Conservation (phyloP, 2,888 invertebrate species). For the Mimas tiliae region DNA sequence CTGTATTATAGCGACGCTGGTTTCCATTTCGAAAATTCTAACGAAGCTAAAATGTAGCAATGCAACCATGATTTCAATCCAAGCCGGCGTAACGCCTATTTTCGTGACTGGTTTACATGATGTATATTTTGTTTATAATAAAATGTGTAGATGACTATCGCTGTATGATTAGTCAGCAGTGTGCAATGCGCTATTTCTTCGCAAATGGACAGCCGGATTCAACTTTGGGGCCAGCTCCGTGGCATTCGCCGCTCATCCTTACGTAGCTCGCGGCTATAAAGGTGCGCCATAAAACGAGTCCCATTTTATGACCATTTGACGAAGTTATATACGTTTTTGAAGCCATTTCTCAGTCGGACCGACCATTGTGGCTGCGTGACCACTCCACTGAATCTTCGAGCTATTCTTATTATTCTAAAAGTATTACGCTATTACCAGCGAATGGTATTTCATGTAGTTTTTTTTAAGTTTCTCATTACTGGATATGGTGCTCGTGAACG, state of each 20-base stretch:
- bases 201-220: constrained; percentile 33
- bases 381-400: constrained; percentile 57
- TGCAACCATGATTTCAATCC: not conserved
- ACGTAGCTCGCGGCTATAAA: constrained; percentile 77
- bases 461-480: constrained; percentile 33
- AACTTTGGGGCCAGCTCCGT: constrained; percentile 40
- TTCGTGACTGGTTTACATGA: not conserved
- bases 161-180: constrained; percentile 24
- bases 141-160: constrained; percentile 8
- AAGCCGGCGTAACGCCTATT: not conserved
- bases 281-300: constrained; percentile 80
- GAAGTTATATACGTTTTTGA: constrained; percentile 80
- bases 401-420: constrained; percentile 65
- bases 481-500: constrained; percentile 27
- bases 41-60: not conserved
- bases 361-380: constrained; percentile 75
- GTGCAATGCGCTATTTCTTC: constrained; percentile 32
- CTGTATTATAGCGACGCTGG: too few species aligned
- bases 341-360: constrained; percentile 72
- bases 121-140: constrained; percentile 6
- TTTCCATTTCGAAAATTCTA: not conserved
- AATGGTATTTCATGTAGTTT: constrained; percentile 54
- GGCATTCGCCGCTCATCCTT: constrained; percentile 71
- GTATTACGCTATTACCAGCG: constrained; percentile 53
- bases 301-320: constrained; percentile 82